Percentiles rank a stretch among this genome's conserved stretches.
Conservation (phyloP, 2,888 invertebrate genomes). For the Platycnemis pennipes region DNA sequence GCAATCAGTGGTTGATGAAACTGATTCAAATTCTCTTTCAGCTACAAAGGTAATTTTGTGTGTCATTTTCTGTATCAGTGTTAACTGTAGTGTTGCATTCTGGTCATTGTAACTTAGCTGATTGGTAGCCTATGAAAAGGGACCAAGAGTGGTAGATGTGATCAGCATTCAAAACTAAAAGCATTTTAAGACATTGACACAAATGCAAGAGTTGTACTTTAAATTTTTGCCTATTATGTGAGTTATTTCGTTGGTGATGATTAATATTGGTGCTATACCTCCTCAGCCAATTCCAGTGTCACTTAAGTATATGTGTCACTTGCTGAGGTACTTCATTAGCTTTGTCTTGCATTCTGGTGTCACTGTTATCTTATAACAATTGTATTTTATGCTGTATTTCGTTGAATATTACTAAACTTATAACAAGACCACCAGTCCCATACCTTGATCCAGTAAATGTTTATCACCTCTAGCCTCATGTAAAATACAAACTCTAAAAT, state of each 20-base stretch:
- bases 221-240: no score
- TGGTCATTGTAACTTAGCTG: background rate
- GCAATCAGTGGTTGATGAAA: constrained; percentile 34
- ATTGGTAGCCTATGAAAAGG: background rate
- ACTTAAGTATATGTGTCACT: background rate
- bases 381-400: background rate
- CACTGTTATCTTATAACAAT: background rate
- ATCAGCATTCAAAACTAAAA: background rate
- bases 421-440: constrained; percentile 27
- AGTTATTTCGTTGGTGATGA: background rate
- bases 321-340: background rate
- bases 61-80: background rate
- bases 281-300: no score
- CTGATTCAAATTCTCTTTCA: constrained; percentile 45
- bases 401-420: no score
- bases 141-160: background rate
- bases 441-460: constrained; percentile 16
- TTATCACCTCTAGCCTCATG: background rate
- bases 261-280: background rate
- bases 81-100: constrained; percentile 20
- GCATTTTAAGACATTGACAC: background rate
- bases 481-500: background rate
- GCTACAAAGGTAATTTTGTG: constrained; percentile 48
- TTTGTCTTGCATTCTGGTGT: background rate
- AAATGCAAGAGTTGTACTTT: background rate